Percentiles rank a stretch among this genome's conserved stretches.
Evolutionary conservation across 2,113 vertebrate species (phyloP).

Genomic region (Shinisaurus crocodilurus): DNA sequence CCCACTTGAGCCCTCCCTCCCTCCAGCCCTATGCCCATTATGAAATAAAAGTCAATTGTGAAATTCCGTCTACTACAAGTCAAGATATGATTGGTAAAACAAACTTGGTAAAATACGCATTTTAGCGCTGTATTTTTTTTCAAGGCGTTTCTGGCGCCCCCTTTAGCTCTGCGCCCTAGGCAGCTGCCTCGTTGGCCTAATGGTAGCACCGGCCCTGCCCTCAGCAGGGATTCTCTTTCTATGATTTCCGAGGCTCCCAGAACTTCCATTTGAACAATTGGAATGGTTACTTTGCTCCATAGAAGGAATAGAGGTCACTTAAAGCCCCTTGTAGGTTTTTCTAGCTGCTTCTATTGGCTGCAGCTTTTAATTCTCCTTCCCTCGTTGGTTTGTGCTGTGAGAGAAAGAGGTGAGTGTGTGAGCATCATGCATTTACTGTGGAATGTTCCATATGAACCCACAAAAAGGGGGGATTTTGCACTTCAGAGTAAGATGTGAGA

Average conservation of each 20-base stretch:
- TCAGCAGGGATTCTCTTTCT: background rate
- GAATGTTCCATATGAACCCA: accelerated
- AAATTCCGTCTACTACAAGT: too few relatives aligned
- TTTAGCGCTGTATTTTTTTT: too few relatives aligned
- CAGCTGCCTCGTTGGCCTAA: too few relatives aligned
- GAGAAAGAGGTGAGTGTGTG: background rate
- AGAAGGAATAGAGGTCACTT: accelerated
- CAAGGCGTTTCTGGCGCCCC: too few relatives aligned
- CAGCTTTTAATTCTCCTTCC: accelerated
- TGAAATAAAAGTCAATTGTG: too few relatives aligned
- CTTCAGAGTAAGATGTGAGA: too few relatives aligned
- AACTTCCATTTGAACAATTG: accelerated
- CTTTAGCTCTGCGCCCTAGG: too few relatives aligned
- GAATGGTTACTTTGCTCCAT: background rate
- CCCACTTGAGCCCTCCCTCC: too few relatives aligned
- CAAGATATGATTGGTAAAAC: too few relatives aligned
- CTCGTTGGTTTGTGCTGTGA: accelerated
- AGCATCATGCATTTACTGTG: background rate
- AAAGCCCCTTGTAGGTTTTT: accelerated
- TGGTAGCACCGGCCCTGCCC: too few relatives aligned
- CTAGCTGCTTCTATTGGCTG: background rate
- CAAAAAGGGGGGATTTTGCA: background rate
- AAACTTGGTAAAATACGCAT: too few relatives aligned
- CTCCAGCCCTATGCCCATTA: too few relatives aligned
- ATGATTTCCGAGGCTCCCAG: background rate